A percentile compares a stretch with the other conserved stretches of the same genome.
Conservation (phyloP, 1,140 invertebrate species). For the Lasioglossum albipes region DNA sequence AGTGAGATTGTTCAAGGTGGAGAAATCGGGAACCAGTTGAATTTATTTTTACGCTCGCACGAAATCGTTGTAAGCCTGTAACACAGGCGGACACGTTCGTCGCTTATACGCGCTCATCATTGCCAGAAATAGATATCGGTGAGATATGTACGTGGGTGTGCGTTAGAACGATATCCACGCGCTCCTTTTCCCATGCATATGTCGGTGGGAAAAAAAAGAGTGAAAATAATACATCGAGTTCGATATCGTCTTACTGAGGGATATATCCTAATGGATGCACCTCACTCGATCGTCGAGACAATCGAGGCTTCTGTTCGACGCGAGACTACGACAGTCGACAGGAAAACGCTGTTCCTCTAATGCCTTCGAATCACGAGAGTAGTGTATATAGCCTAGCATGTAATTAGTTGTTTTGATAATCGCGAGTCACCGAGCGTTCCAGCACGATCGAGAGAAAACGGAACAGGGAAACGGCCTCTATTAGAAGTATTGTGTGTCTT, state of each 20-base stretch:
- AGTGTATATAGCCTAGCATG: no score
- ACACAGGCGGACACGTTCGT: conserved; percentile 45
- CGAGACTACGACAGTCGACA: background rate
- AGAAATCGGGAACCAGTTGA: conserved; percentile 3
- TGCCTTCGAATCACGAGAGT: background rate
- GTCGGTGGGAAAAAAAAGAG: conserved; percentile 49
- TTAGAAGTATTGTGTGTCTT: background rate
- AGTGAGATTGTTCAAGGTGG: background rate
- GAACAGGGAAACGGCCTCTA: background rate
- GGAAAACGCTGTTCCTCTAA: background rate
- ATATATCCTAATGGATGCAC: background rate
- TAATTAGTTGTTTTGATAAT: background rate
- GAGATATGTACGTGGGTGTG: conserved; percentile 60
- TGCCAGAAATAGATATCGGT: conserved; percentile 67
- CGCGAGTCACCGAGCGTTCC: background rate
- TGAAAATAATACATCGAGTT: background rate
- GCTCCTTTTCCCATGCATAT: conserved; percentile 34
- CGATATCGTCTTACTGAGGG: background rate
- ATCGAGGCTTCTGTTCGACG: background rate
- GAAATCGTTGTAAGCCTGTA: conserved; percentile 37
- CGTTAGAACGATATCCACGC: conserved; percentile 48
- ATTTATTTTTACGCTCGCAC: conserved; percentile 64
- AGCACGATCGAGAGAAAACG: no score
- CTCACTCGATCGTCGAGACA: background rate
- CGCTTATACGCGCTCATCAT: conserved; percentile 64